phyloP scores from a whole-genome alignment of 1,140 invertebrate genomes.

The Chironomus tepperi region DNA sequence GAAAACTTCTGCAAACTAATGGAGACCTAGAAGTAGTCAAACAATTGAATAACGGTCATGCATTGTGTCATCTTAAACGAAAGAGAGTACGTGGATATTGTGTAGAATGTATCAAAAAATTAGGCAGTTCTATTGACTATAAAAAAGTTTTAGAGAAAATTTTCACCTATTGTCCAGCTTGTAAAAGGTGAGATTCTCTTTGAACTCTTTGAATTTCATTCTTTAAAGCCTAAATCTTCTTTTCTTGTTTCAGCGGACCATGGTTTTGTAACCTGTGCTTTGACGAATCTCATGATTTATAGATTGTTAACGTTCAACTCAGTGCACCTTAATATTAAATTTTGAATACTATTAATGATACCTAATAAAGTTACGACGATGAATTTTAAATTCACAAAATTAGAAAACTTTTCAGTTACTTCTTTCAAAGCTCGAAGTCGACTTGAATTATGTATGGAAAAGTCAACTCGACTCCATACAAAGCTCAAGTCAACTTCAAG shows the following conservation, averaged over 20 bases:
- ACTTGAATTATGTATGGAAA: too few relatives aligned
- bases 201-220: too few relatives aligned
- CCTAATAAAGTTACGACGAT: too few relatives aligned
- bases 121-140: background rate
- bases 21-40: background rate
- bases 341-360: too few relatives aligned
- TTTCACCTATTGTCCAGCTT: background rate
- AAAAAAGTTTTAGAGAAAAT: conserved; percentile 16
- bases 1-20: background rate
- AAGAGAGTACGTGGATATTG: background rate
- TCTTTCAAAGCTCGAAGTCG: too few relatives aligned
- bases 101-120: background rate
- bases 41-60: background rate
- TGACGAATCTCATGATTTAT: background rate
- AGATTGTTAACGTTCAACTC: too few relatives aligned
- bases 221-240: too few relatives aligned
- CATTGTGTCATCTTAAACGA: background rate
- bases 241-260: background rate
- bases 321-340: too few relatives aligned
- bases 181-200: background rate
- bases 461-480: too few relatives aligned
- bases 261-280: background rate
- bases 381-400: too few relatives aligned
- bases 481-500: too few relatives aligned
- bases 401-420: too few relatives aligned